phyloP scores from a whole-genome alignment of 2,888 invertebrate genomes.

The Drosophila sordidula region DNA sequence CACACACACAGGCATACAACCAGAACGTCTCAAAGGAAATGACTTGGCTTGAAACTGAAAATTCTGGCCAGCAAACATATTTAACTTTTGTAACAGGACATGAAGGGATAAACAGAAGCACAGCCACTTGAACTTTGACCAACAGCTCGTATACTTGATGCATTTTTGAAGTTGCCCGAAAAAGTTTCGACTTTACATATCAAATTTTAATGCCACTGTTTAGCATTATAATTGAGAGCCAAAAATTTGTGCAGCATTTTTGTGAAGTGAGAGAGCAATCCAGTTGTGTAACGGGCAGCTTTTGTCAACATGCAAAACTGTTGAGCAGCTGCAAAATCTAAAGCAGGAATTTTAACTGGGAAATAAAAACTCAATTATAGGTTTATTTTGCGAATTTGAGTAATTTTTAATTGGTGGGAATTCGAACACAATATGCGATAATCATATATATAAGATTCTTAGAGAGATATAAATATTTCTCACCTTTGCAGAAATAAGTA shows the following conservation, averaged over 20 bases:
- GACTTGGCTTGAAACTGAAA: conserved; percentile 22
- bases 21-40: conserved; percentile 45
- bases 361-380: not conserved
- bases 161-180: conserved; percentile 19
- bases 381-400: not conserved
- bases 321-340: not conserved
- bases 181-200: conserved; percentile 21
- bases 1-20: not conserved
- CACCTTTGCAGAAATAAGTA: too few species aligned
- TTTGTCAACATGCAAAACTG: too few species aligned
- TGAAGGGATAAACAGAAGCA: conserved; percentile 24
- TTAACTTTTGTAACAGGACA: conserved; percentile 42
- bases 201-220: conserved; percentile 32
- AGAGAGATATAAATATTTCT: too few species aligned
- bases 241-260: conserved; percentile 14
- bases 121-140: conserved; percentile 32
- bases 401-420: not conserved
- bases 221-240: conserved; percentile 35
- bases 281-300: not conserved
- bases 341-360: not conserved
- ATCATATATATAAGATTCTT: too few species aligned
- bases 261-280: conserved; percentile 1
- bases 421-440: too few species aligned
- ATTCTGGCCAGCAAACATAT: conserved; percentile 31
- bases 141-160: conserved; percentile 36